Evolutionary conservation across 2,888 invertebrate species (phyloP), one percentile per base, ranked within the genome.

Genomic region (Apodemia hepburni): DNA sequence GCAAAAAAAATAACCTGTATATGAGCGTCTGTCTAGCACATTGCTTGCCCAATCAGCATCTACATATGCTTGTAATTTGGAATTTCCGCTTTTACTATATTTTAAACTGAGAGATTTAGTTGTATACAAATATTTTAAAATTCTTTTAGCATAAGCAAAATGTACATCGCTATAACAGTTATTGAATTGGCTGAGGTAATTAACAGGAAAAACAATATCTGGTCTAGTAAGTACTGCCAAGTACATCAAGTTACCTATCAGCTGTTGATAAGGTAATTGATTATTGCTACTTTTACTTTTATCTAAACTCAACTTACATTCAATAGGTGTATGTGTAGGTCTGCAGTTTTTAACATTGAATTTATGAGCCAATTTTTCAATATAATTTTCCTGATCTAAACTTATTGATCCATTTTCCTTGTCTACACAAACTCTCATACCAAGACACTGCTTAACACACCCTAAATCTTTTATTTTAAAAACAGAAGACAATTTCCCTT

Each of bases 241-340:
- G 54, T 67, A 67, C 67, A 67, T 67, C 5, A 67, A n/a, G 1
- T 17, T 35, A 15, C 68, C 68, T n/a, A 66, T 63, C 15, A 66
- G 17, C 42, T 62, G 45, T 42, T 66, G 61, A 59, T 64, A 61
- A 42, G 62, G 62, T 9, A 60, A 47, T 5, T 54, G 51, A 45
- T 15, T 27, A n/a, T 47, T 54, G 61, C 64, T 59, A 45, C 6
- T 54, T 27, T 59, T 42, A 17, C 60, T 35, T 47, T 65, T 65
- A n/a, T 17, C 27, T 18, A 65, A 45, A 54, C 59, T 65, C 6
- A 63, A 18, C 45, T 61, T 65, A 58, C 45, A 49, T 62, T 66
- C 65, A 22, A 65, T 62, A 11, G 66, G 64, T 51, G 65, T 67
- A 9, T 54, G 35, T 29, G 17, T 54, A n/a, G 33, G 0, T 17